These are phyloP conservation scores for Cirrhinus molitorella DNA, from an alignment of 2,797 vertebrate species.

Conservation along the genomic window DNA sequence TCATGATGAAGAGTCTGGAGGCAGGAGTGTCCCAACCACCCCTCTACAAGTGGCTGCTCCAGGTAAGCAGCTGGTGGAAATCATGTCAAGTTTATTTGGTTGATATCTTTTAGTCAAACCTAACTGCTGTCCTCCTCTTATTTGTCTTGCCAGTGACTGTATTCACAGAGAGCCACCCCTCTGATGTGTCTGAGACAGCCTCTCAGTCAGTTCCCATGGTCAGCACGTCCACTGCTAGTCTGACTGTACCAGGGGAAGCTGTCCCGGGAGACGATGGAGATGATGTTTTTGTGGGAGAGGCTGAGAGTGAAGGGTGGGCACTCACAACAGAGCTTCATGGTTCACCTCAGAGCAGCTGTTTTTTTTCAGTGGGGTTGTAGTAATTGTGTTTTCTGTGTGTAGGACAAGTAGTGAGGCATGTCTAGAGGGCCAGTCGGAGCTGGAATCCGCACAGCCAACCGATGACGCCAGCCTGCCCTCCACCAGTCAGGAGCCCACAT, in stretches of 20 bases:
- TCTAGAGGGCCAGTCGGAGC: slow-evolving; percentile 88
- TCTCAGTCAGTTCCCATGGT: slow-evolving; percentile 99
- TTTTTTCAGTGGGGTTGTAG: background rate
- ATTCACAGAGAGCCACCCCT: slow-evolving; percentile 90
- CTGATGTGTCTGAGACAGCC: slow-evolving; percentile 88
- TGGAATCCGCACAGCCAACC: slow-evolving; percentile 85
- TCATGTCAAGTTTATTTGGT: background rate
- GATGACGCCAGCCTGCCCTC: slow-evolving; percentile 92
- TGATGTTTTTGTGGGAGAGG: slow-evolving; percentile 93
- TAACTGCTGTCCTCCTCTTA: background rate
- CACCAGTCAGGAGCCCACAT: slow-evolving; percentile 93
- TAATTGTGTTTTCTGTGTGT: background rate
- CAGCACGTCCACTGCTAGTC: slow-evolving; percentile 86
- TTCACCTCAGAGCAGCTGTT: background rate
- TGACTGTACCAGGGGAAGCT: slow-evolving; percentile 82
- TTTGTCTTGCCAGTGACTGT: slow-evolving; percentile 83
- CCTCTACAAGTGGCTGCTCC: slow-evolving; percentile 95
- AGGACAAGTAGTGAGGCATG: slow-evolving; percentile 84
- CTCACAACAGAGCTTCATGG: background rate
- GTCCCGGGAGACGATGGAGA: slow-evolving; percentile 89
- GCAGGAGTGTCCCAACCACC: slow-evolving; percentile 95
- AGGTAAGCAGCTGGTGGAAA: slow-evolving; percentile 73
- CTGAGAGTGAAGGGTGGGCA: slow-evolving; percentile 89
- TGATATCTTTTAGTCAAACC: background rate
- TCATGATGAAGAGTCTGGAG: slow-evolving; percentile 96